Percentiles rank a stretch among this genome's conserved stretches.
Conservation (phyloP, 2,113 vertebrate species). For the Forbesichthys agassizii region DNA sequence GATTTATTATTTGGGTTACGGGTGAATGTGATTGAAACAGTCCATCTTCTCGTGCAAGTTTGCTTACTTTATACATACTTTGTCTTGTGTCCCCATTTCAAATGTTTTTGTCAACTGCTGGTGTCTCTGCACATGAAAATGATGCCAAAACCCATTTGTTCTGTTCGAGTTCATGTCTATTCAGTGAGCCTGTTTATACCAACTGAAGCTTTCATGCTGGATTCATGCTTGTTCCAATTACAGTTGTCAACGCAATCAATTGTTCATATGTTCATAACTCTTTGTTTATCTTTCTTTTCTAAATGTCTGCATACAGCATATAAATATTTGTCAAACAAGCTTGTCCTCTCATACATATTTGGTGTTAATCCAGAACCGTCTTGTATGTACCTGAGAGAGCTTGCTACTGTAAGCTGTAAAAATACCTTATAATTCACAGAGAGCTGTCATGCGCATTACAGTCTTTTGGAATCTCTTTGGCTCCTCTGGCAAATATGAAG, state of each 20-base stretch:
- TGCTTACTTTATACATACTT: conserved; percentile 7
- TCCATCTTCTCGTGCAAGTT: conserved; percentile 23
- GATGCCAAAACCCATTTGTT: conserved; percentile 25
- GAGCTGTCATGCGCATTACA: conserved; percentile 65
- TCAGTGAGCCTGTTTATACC: conserved; percentile 51
- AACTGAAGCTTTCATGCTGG: conserved; percentile 56
- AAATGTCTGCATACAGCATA: conserved; percentile 32
- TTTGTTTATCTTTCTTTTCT: conserved; percentile 53
- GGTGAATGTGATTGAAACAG: conserved; percentile 17
- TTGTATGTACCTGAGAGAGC: conserved; percentile 15
- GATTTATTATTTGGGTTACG: conserved; percentile 35
- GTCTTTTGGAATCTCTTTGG: conserved; percentile 45
- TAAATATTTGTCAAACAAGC: conserved; percentile 10
- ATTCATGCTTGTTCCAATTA: conserved; percentile 57
- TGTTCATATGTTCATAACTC: conserved; percentile 12
- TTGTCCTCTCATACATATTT: too few species aligned
- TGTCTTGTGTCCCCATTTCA: neutral
- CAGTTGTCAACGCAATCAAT: conserved; percentile 39
- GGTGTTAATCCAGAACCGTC: conserved; percentile 17
- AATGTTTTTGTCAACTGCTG: neutral
- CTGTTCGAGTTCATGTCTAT: conserved; percentile 32
- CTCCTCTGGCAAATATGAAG: conserved; percentile 67
- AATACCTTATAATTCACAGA: conserved; percentile 66
- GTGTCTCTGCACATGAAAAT: conserved; percentile 44
- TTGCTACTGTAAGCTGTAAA: conserved; percentile 27